Percentiles rank a stretch among this genome's conserved stretches.
phyloP scores from a whole-genome alignment of 2,113 vertebrate species.

The Lepus americanus region DNA sequence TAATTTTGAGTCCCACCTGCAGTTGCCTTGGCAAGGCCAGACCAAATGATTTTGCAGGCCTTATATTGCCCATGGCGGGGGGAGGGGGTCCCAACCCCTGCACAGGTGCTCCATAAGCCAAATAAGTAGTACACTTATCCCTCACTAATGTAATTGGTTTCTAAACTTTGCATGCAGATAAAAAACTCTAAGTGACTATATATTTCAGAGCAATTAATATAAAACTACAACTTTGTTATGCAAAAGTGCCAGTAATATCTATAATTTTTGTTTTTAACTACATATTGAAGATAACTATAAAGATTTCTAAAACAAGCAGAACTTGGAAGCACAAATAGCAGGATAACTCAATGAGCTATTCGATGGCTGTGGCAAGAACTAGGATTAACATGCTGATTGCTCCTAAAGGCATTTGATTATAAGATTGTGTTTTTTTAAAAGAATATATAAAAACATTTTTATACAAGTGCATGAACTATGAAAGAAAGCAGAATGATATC shows the following conservation, averaged over 20 bases:
- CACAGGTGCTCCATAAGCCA: not conserved
- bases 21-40: too few species aligned
- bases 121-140: conserved; percentile 26
- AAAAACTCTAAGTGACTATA: conserved; percentile 31
- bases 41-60: too few species aligned
- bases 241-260: conserved; percentile 6
- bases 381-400: conserved; percentile 17
- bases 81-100: too few species aligned
- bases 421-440: not conserved
- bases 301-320: conserved; percentile 59
- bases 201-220: conserved; percentile 10
- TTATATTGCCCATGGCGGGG: too few species aligned
- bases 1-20: too few species aligned
- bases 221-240: not conserved
- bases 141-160: not conserved
- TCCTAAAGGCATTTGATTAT: conserved; percentile 26
- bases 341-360: not conserved
- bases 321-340: conserved; percentile 28
- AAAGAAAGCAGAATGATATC: conserved; percentile 51
- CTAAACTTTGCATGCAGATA: not conserved
- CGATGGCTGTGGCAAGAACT: not conserved
- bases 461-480: not conserved
- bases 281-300: conserved; percentile 37
- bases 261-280: conserved; percentile 1
- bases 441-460: conserved; percentile 45